A percentile compares a stretch with the other conserved stretches of the same genome.
phyloP scores from a whole-genome alignment of 1,140 invertebrate species.

The Orchestia grillus region DNA sequence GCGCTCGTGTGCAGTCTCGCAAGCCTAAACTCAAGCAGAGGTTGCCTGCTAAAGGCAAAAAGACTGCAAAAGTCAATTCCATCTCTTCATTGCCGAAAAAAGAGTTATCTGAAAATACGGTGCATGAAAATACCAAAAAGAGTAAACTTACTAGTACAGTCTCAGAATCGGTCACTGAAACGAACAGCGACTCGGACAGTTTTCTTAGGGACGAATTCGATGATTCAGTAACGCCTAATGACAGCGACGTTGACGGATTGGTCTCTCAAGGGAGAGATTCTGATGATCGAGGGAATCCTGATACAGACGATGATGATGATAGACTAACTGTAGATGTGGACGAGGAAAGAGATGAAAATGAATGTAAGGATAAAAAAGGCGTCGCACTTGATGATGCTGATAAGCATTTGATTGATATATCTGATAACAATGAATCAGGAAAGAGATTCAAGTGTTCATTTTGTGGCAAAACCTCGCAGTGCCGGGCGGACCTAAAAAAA shows the following conservation, averaged over 20 bases:
- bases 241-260: neutral
- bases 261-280: neutral
- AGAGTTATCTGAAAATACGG: neutral
- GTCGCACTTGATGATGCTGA: conserved; percentile 57
- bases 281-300: neutral
- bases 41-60: neutral
- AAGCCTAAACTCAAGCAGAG: neutral
- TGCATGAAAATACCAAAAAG: neutral
- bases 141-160: neutral
- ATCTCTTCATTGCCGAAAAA: neutral
- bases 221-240: neutral
- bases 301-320: conserved; percentile 14
- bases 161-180: neutral
- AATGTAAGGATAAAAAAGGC: conserved; percentile 58
- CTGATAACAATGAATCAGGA: conserved; percentile 52
- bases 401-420: conserved; percentile 37
- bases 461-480: conserved; percentile 63
- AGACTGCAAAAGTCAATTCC: neutral
- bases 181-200: neutral
- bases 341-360: conserved; percentile 21
- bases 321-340: conserved; percentile 27
- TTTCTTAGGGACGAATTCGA: neutral
- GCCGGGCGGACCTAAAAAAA: conserved; percentile 65
- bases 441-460: conserved; percentile 63
- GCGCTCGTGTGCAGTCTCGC: neutral